A percentile compares a stretch with the other conserved stretches of the same genome.
Evolutionary conservation across 2,113 vertebrate genomes (phyloP).

Genomic region (Anseranas semipalmata): DNA sequence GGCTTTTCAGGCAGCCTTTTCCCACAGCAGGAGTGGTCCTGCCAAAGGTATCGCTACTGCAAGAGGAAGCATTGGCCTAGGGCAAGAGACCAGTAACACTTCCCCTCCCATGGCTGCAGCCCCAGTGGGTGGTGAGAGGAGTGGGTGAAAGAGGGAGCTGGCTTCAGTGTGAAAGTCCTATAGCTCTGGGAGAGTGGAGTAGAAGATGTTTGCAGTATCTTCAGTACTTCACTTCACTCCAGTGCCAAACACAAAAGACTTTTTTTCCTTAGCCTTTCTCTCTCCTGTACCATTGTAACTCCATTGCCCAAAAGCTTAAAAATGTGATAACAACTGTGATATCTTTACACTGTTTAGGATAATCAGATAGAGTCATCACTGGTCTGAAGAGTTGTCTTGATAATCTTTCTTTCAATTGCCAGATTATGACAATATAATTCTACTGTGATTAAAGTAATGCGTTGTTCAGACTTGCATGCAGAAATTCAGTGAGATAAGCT

Average conservation of each 20-base stretch:
- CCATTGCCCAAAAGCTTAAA: neutral
- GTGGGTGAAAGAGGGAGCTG: neutral
- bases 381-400: neutral
- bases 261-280: neutral
- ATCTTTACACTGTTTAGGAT: neutral
- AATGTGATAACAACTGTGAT: neutral
- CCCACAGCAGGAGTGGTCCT: neutral
- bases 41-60: fast-evolving
- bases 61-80: neutral
- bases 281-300: neutral
- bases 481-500: neutral
- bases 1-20: neutral
- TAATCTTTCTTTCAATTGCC: neutral
- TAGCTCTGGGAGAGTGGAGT: neutral
- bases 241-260: neutral
- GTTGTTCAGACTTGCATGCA: neutral
- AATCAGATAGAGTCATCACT: neutral
- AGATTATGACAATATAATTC: neutral
- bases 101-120: neutral
- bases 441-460: neutral
- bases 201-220: fast-evolving
- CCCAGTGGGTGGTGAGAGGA: neutral
- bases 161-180: neutral
- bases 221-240: neutral
- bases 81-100: neutral